Base-by-base conservation (phyloP, 2,113 vertebrate genomes). In the Cyanistes caeruleus region DNA sequence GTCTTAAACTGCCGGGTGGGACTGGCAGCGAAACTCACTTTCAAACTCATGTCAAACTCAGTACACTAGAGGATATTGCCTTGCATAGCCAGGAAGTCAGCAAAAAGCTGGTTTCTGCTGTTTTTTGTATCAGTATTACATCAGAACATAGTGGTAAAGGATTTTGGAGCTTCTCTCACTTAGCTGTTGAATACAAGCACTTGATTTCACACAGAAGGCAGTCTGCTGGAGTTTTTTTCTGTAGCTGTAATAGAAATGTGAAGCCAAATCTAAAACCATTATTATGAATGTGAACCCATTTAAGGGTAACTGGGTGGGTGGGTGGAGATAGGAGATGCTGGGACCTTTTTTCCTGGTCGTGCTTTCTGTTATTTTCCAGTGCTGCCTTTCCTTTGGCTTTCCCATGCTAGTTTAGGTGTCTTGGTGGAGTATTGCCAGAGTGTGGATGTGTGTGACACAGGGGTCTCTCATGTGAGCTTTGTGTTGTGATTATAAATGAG, bases 221-320 rank as follows among this genome's bases (percentile, higher is more conserved):
- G 8, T 20, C 19, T 51, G 28, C 55, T 65, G 44, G 62, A 80
- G 28, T 24, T 31, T 16, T 16, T 49, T 24, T 69, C 41, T 0
- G 0, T 48, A 37, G n/a, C 64, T 74, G 31, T 65, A 37, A 75
- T 27, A 48, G 15, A 43, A 24, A 33, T 23, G 25, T 76, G 37
- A 73, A 80, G 28, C 53, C 63, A 53, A 31, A 33, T 52, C 13
- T 84, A 53, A 88, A 80, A 7, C 13, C 20, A 11, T 12, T 41
- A 4, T 58, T 63, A 24, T 2, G 33, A 63, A 5, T 60, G 25
- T 64, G 79, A 46, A 15, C 8, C 23, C 13, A 10, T 0, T 48
- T 48, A 33, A 59, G 35, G 46, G 9, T 55, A 35, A 24, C 21
- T 0, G 0, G 16, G 28, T 56, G 49, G 22, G 21, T 17, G 39